Evolutionary conservation across 2,113 vertebrate species (phyloP).

Genomic region (Macquaria australasica): DNA sequence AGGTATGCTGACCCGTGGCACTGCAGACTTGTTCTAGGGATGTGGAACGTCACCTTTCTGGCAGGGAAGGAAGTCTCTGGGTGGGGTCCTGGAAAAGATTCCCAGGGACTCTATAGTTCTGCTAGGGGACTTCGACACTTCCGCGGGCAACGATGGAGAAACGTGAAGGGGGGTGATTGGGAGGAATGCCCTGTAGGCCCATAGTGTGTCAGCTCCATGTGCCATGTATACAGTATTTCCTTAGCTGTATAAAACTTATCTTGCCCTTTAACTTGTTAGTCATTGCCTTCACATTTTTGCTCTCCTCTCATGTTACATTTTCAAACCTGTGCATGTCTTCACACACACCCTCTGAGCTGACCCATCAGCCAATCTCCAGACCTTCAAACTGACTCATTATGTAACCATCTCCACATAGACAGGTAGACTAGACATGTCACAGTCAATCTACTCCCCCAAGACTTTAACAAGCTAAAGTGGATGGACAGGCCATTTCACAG

Average conservation of each 20-base stretch:
- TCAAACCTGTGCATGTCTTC: conserved; percentile 21
- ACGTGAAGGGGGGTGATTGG: background rate
- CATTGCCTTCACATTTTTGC: conserved; percentile 15
- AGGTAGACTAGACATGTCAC: conserved; percentile 71
- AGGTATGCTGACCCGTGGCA: too few species aligned
- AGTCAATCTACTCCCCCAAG: conserved; percentile 69
- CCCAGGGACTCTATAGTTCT: too few species aligned
- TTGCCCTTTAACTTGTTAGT: conserved; percentile 24
- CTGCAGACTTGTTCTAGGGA: too few species aligned
- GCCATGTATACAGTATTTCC: background rate
- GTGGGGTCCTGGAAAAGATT: background rate
- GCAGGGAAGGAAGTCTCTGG: background rate
- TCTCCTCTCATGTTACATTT: conserved; percentile 34
- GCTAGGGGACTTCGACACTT: too few species aligned
- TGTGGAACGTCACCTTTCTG: too few species aligned
- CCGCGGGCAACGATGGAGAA: too few species aligned
- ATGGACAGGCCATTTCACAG: conserved; percentile 68
- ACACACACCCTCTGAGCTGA: conserved; percentile 32
- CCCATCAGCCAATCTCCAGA: conserved; percentile 54
- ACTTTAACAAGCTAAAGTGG: conserved; percentile 71
- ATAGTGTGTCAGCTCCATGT: background rate
- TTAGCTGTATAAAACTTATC: conserved; percentile 8
- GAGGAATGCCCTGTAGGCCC: background rate
- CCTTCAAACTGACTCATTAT: conserved; percentile 69
- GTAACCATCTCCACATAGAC: conserved; percentile 63